Conservation (phyloP, 23 tunicate genomes). For the Halocynthia roretzi region DNA sequence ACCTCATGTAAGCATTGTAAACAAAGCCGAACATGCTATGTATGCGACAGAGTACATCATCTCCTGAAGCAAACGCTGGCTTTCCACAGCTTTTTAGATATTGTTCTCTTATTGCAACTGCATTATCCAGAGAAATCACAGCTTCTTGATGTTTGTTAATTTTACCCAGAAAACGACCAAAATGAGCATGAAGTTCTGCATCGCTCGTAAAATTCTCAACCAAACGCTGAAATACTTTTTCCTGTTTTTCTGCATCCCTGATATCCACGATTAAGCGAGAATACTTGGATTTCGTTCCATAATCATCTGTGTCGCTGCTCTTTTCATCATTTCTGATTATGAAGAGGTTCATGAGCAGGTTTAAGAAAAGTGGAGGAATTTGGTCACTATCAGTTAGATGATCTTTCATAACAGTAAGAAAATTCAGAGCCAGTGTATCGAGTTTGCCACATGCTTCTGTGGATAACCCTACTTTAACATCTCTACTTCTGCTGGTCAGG, state of each 20-base stretch:
- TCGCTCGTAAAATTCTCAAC: slow-evolving; percentile 29
- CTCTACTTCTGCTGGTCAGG: not conserved
- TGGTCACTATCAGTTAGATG: not conserved
- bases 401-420: slow-evolving; percentile 13
- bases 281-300: slow-evolving; percentile 2
- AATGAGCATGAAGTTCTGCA: slow-evolving; percentile 53
- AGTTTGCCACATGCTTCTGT: slow-evolving; percentile 11
- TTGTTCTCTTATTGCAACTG: slow-evolving; percentile 30
- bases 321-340: slow-evolving; percentile 32
- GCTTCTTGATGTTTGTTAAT: slow-evolving; percentile 17
- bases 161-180: slow-evolving; percentile 44
- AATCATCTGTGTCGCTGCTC: slow-evolving; percentile 25
- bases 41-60: slow-evolving; percentile 33
- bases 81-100: not conserved
- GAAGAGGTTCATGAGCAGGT: slow-evolving; percentile 22
- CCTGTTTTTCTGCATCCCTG: slow-evolving; percentile 13
- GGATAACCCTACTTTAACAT: not conserved
- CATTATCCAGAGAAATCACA: slow-evolving; percentile 25
- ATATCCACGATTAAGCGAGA: slow-evolving; percentile 40
- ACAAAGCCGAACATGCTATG: slow-evolving; percentile 54
- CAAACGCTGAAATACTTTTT: slow-evolving; percentile 12
- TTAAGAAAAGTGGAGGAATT: slow-evolving; percentile 7
- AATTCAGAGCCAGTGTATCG: slow-evolving; percentile 26
- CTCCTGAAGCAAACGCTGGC: slow-evolving; percentile 1
- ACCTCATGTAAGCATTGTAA: slow-evolving; percentile 5